These are phyloP conservation scores for Cylas formicarius DNA, from an alignment of 1,140 invertebrate species.

Conservation along the genomic window DNA sequence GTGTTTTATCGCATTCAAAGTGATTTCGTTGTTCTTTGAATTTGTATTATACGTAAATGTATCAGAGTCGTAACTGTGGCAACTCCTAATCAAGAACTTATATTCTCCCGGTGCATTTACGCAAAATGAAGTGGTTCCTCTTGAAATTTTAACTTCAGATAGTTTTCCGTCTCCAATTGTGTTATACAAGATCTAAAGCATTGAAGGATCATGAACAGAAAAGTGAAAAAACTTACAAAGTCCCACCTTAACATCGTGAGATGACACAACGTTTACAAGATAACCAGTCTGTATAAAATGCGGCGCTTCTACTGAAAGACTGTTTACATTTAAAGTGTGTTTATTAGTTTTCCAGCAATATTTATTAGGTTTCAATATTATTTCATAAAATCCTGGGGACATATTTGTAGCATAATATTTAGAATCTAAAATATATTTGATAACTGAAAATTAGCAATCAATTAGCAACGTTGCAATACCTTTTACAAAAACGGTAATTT, in stretches of 20 bases:
- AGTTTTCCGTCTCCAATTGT: conserved; percentile 23
- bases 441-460: conserved; percentile 2
- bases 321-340: conserved; percentile 58
- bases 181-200: conserved; percentile 17
- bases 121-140: conserved; percentile 45
- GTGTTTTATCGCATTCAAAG: conserved; percentile 40
- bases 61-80: conserved; percentile 66
- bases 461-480: no score
- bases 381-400: conserved; percentile 73
- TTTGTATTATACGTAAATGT: conserved; percentile 44
- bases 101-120: conserved; percentile 63
- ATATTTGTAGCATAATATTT: conserved; percentile 72
- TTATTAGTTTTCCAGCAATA: conserved; percentile 68
- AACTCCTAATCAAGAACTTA: conserved; percentile 68
- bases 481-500: conserved; percentile 21
- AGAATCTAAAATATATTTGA: conserved; percentile 49
- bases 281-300: conserved; percentile 72
- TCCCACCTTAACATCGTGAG: conserved; percentile 60
- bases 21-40: conserved; percentile 35
- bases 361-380: conserved; percentile 56
- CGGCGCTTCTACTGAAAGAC: conserved; percentile 57
- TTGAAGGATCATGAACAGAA: not conserved
- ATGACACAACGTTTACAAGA: conserved; percentile 56
- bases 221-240: conserved; percentile 3
- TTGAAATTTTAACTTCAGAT: conserved; percentile 21